Evolutionary conservation across 2,888 invertebrate species (phyloP), one percentile per base, ranked within the genome.

Genomic region (Micoletzkya japonica): DNA sequence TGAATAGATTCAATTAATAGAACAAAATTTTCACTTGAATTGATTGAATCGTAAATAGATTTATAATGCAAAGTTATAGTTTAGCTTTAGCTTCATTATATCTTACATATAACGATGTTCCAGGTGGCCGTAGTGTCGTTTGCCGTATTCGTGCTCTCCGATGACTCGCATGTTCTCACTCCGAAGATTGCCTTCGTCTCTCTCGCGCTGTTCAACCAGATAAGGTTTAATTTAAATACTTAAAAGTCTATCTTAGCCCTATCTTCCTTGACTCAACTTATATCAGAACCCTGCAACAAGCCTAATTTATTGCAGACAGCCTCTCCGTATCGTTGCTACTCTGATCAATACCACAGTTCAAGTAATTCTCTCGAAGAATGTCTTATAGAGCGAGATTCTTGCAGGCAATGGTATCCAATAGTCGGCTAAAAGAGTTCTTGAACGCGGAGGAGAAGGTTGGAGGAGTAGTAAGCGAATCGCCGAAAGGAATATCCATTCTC

Each of bases 111-210:
- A n/a, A n/a, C n/a, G n/a, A n/a, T n/a, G 24, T 14, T 63, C 37
- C 56, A 87, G 87, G 92, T 93, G 80, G 91, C 92, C 77, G 88
- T 93, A 86, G 88, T 91, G 79, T 92, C 93, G 74, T 93, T 94
- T 88, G 90, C 91, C 83, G 91, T 92, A 74, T 94, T 90, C 89
- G 90, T 93, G 80, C 87, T 91, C 82, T 87, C 81, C 2, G 80
- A 84, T 44, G 78, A 77, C 6, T 88, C 89, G 80, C 90, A 93
- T 87, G 87, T 90, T 75, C 88, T 94, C 87, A 91, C 91, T 82
- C 90, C 93, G 10, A 72, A 78, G 36, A 73, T 83, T 32, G 82
- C 82, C 0, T 82, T 82, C 66, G 82, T 82, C 32, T 79, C 80
- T 0, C 71, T 82, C 30, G 75, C 82, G 1, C 70, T 82, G 2